phyloP scores from a whole-genome alignment of 37 sponge, comb jelly and placozoan species.

The Ephydatia muelleri region DNA sequence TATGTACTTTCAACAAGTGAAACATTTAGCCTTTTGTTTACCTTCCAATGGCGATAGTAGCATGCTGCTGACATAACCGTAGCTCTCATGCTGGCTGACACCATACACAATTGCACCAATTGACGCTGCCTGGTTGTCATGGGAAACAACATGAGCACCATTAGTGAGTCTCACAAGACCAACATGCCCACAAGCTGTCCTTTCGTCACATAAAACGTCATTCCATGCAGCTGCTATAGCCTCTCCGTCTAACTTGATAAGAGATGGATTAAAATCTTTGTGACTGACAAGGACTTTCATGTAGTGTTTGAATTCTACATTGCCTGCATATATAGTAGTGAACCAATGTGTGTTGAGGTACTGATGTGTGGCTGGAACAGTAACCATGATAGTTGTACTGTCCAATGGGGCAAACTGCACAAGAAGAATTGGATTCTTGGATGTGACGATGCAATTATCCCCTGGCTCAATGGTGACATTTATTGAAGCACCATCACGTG shows the following conservation, averaged over 20 bases:
- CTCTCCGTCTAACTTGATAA: constrained; percentile 12
- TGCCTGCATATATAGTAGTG: background rate
- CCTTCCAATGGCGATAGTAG: background rate
- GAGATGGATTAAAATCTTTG: background rate
- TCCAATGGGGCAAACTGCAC: constrained; percentile 12
- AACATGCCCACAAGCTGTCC: constrained; percentile 5
- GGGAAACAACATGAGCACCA: background rate
- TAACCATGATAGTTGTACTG: constrained; percentile 51
- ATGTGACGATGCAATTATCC: background rate
- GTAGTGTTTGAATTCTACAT: background rate
- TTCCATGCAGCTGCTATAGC: background rate
- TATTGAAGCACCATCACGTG: constrained; percentile 5
- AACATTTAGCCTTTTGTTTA: background rate
- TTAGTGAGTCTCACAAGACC: background rate
- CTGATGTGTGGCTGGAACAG: constrained; percentile 55
- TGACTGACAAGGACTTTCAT: constrained; percentile 29
- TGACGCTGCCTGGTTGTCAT: background rate
- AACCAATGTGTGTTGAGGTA: constrained; percentile 34
- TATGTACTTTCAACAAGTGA: background rate
- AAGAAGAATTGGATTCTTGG: constrained; percentile 18
- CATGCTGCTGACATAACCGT: constrained; percentile 46
- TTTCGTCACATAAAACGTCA: background rate
- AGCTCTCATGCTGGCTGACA: constrained; percentile 6
- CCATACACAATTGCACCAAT: constrained; percentile 44
- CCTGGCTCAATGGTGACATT: background rate